Conservation (phyloP, 2,113 vertebrate genomes). For the Pyxicephalus adspersus region DNA sequence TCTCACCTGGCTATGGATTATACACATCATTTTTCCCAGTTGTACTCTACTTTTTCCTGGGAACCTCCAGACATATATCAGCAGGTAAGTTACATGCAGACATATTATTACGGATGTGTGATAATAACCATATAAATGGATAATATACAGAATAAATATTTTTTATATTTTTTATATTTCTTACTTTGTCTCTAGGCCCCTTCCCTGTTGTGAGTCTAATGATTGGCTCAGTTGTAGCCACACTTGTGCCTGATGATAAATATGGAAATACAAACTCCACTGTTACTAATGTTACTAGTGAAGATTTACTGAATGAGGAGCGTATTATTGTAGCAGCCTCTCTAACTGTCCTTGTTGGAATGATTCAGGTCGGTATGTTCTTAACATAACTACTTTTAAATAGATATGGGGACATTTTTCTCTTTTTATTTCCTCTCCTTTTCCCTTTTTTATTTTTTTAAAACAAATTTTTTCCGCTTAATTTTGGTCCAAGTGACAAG, state of each 20-base stretch:
- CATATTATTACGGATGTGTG: not conserved
- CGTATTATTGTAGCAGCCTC: conserved; percentile 83
- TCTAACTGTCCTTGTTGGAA: conserved; percentile 83
- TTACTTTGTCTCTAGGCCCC: conserved; percentile 75
- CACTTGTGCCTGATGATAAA: conserved; percentile 68
- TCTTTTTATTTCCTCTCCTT: too few species aligned
- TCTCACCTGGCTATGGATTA: conserved; percentile 75
- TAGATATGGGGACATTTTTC: too few species aligned
- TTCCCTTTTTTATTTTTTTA: too few species aligned
- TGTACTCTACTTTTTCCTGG: conserved; percentile 77
- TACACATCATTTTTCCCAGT: conserved; percentile 78
- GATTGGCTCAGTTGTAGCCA: conserved; percentile 80
- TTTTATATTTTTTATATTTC: not conserved
- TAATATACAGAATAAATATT: not conserved
- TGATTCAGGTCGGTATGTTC: conserved; percentile 83
- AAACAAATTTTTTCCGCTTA: too few species aligned
- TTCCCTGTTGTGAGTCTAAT: conserved; percentile 90
- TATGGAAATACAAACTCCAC: not conserved
- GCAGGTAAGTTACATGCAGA: conserved; percentile 67
- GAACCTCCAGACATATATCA: conserved; percentile 78
- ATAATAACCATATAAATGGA: not conserved
- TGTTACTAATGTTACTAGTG: conserved; percentile 17
- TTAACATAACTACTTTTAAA: not conserved
- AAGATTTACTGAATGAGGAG: conserved; percentile 63
- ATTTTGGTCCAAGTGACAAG: too few species aligned